Percentiles rank a stretch among this genome's conserved stretches.
Conservation (phyloP, 2,888 invertebrate species). For the Drosophila picticornis region DNA sequence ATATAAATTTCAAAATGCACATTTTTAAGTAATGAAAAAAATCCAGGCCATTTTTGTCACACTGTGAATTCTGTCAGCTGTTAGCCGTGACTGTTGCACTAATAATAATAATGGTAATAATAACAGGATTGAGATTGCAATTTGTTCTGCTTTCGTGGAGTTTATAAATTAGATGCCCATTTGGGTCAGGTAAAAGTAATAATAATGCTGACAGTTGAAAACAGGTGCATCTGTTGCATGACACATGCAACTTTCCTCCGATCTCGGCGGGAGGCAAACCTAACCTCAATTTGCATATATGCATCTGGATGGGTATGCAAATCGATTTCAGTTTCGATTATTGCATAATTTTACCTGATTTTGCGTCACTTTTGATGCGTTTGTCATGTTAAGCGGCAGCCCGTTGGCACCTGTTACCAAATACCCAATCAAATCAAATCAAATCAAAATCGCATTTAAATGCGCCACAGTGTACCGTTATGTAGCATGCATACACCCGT, state of each 20-base stretch:
- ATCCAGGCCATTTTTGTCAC: constrained; percentile 1
- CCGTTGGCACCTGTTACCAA: constrained; percentile 61
- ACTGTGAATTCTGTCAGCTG: constrained; percentile 19
- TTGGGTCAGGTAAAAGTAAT: constrained; percentile 74
- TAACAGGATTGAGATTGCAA: constrained; percentile 36
- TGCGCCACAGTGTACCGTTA: constrained; percentile 53
- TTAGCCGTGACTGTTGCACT: constrained; percentile 23
- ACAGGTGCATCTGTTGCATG: constrained; percentile 21
- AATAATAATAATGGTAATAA: constrained; percentile 7
- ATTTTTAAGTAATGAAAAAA: not conserved
- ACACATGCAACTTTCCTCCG: constrained; percentile 42
- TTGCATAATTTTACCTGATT: constrained; percentile 68
- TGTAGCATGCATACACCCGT: constrained; percentile 11
- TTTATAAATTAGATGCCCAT: constrained; percentile 47
- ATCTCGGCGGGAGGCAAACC: constrained; percentile 9
- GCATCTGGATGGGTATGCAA: constrained; percentile 16
- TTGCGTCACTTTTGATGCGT: constrained; percentile 37
- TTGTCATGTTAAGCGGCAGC: constrained; percentile 28
- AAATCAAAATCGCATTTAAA: constrained; percentile 51
- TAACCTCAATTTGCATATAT: constrained; percentile 1
- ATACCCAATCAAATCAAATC: constrained; percentile 35
- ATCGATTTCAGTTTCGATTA: constrained; percentile 3
- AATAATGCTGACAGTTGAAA: constrained; percentile 18
- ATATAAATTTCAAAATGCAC: too few species aligned
- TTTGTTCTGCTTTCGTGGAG: constrained; percentile 74